phyloP scores from a whole-genome alignment of 2,888 invertebrate genomes.

The Drosophila eohydei region DNA sequence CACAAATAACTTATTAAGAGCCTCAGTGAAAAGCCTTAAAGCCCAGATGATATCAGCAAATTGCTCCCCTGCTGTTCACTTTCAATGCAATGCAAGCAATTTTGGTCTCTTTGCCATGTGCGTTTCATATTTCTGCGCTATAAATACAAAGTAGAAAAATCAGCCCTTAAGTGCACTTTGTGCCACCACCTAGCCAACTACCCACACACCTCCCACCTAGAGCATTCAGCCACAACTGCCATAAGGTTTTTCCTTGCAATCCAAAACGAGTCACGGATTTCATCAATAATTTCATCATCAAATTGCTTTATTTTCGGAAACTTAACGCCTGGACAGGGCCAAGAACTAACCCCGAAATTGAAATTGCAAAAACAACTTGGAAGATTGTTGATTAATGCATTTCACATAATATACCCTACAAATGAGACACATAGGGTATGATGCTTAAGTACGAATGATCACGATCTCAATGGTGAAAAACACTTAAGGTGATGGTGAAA shows the following conservation, averaged over 20 bases:
- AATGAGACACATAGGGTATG: background rate
- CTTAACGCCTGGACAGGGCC: background rate
- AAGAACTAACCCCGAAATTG: slow-evolving; percentile 34
- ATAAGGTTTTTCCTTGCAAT: slow-evolving; percentile 31
- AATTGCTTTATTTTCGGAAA: slow-evolving; percentile 51
- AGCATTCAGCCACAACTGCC: slow-evolving; percentile 1
- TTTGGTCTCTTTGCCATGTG: slow-evolving; percentile 1
- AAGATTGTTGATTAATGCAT: slow-evolving; percentile 66
- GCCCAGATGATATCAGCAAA: slow-evolving; percentile 8
- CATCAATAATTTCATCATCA: slow-evolving; percentile 36
- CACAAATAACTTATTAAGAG: background rate
- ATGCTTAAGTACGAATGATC: background rate
- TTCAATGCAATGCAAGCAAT: slow-evolving; percentile 1
- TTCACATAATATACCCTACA: slow-evolving; percentile 40
- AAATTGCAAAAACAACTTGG: slow-evolving; percentile 10
- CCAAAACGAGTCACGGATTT: slow-evolving; percentile 42
- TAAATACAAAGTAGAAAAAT: slow-evolving; percentile 20
- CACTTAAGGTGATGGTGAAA: no score
- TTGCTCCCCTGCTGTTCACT: background rate
- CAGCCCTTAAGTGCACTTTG: slow-evolving; percentile 48
- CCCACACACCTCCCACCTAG: background rate
- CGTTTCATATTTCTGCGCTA: slow-evolving; percentile 28
- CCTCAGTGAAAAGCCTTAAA: background rate
- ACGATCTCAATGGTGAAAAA: background rate
- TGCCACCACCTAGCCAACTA: slow-evolving; percentile 23